Conservation (phyloP, 2,113 vertebrate genomes). For the Colaptes auratus region DNA sequence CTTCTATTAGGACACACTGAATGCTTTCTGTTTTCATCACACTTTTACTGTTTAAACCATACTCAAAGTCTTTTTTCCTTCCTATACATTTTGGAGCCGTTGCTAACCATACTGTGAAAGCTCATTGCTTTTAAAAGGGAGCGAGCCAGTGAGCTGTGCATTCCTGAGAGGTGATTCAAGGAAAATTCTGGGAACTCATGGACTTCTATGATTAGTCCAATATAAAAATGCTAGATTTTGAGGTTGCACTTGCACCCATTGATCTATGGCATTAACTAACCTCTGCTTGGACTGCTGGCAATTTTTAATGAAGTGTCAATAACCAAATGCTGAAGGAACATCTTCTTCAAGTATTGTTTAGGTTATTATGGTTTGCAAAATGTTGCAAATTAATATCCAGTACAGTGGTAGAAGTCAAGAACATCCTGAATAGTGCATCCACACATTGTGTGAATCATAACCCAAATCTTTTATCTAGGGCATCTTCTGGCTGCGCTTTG, state of each 20-base stretch:
- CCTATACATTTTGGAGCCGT: background rate
- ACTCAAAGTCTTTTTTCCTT: background rate
- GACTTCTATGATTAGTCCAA: background rate
- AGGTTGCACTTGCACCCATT: background rate
- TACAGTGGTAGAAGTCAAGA: background rate
- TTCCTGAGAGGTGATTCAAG: background rate
- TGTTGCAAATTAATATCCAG: background rate
- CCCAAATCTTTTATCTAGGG: conserved; percentile 49
- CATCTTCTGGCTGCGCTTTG: conserved; percentile 33
- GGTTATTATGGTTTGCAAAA: background rate
- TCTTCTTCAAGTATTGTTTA: background rate
- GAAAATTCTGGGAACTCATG: background rate
- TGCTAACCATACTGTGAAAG: background rate
- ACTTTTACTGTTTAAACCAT: background rate
- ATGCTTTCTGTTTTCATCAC: background rate
- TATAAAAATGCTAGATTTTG: background rate
- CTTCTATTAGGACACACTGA: background rate
- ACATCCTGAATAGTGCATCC: background rate
- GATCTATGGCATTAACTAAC: background rate
- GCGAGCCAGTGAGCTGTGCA: background rate
- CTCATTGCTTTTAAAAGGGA: background rate
- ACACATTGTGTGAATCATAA: background rate
- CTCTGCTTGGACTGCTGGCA: background rate
- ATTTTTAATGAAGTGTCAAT: background rate
- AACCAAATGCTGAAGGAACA: background rate